Evolutionary conservation across 2,113 vertebrate genomes (phyloP), one percentile per base, ranked within the genome.

Genomic region (Bujurquina vittata): DNA sequence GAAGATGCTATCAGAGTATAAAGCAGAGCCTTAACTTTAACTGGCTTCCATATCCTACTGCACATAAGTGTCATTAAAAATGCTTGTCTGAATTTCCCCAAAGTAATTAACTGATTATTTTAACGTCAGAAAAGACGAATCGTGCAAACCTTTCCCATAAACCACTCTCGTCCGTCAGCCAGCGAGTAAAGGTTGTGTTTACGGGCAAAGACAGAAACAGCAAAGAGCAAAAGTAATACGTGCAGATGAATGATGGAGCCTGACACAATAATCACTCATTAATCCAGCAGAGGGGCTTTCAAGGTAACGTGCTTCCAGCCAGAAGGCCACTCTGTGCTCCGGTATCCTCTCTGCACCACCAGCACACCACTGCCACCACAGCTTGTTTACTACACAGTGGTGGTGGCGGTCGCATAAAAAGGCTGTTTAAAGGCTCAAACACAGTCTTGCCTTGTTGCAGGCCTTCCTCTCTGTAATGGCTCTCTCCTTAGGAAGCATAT

Each of bases 231-330:
- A 78, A 11, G 67, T 11, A 77, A 82, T 54, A 59, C 69, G 62
- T 67, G 81, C 26, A 80, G 46, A 85, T 72, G 55, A 92, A 85
- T 87, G 81, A 89, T 84, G 75, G 75, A 77, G 91, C 80, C 62
- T 69, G 84, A 90, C 84, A 82, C 62, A 75, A 89, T 69, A 80
- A 84, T 75, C 84, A 88, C 63, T 83, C 80, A 63, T 23, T 65
- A 43, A 92, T 89, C 81, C 85, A 75, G 75, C 11, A 17, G 83
- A 89, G 86, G 86, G 79, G 84, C 61, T 85, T 82, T 40, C 23
- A 29, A 91, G 86, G 87, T 91, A 82, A 88, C 23, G 10, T 54
- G 77, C 85, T 2, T 83, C 69, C 23, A 80, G 89, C 81, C 79
- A 31, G 67, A 54, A 43, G 40, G 54, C 86, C 83, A 79, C 43